Base-by-base conservation (phyloP, 2,888 invertebrate genomes). In the Drosophila austrosaltans region DNA sequence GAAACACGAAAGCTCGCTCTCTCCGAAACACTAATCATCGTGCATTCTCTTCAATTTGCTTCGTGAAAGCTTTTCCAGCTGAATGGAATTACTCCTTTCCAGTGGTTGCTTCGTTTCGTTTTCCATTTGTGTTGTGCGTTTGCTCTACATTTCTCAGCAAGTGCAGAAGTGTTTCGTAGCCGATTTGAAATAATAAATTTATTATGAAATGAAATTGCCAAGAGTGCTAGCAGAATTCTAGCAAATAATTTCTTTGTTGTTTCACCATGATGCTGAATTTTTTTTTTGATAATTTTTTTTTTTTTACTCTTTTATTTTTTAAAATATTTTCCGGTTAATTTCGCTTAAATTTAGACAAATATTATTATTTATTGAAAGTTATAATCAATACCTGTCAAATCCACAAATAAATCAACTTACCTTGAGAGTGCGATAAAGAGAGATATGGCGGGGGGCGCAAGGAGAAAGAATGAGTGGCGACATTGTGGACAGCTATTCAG, bases 131-230 rank as follows among this genome's bases (percentile, higher is more conserved):
- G 58, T 48, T 32, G 12, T 28, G 58, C 48, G 48, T 58, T 59
- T 81, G 84, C 76, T 76, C 81, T 74, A 87, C 82, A 87, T 82
- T 82, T 76, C 76, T 69, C 76, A 58, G 64, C 63, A 76, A 53
- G 64, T 56, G 65, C 74, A 84, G 44, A 22, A 48, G 48, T 25
- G 48, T 48, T 25, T 48, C 48, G 25, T 48, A 22, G 44, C 44
- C n/a, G 44, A 48, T 25, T 48, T 48, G 22, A 4, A 22, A 22
- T 48, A 48, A 48, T 48, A 16, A 25, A 56, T 32, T 25, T 30
- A 39, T 36, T 63, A 67, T 71, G 69, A 77, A 69, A 68, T 63
- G 69, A 61, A 82, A 48, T 48, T 12, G 22, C 2, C 10, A 22
- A 12, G 4, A 25, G 25, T 25, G 22, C 16, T 16, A 16, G 16